Percentiles rank a stretch among this genome's conserved stretches.
These are phyloP conservation scores for Eupithecia pulchellata DNA, from an alignment of 2,888 invertebrate species.

Conservation along the genomic window DNA sequence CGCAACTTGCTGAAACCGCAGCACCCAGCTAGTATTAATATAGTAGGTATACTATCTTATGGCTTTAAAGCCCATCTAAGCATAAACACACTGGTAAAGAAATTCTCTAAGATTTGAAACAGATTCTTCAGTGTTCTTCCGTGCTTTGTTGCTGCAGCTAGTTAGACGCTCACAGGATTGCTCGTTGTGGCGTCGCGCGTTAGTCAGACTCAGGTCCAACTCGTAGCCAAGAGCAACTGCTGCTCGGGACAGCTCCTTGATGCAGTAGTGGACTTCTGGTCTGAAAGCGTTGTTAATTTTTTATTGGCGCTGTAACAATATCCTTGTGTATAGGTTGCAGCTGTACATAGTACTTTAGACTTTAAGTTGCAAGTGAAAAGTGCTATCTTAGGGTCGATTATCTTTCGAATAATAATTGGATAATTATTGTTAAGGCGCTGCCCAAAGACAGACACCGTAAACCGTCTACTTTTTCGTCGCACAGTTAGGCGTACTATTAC, in stretches of 20 bases:
- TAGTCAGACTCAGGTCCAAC: slow-evolving; percentile 74
- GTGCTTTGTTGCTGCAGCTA: slow-evolving; percentile 57
- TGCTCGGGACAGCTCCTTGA: slow-evolving; percentile 67
- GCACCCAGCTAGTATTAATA: too few species aligned
- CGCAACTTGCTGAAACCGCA: too few species aligned
- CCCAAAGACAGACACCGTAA: too few species aligned
- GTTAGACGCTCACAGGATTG: slow-evolving; percentile 73
- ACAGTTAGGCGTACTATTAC: too few species aligned
- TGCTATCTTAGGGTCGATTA: too few species aligned
- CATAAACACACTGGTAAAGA: slow-evolving; percentile 75
- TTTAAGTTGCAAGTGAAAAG: too few species aligned
- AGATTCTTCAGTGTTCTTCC: slow-evolving; percentile 59
- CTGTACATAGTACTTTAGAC: too few species aligned
- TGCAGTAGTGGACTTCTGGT: slow-evolving; percentile 57
- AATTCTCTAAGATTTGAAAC: slow-evolving; percentile 57
- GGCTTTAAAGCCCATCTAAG: slow-evolving; percentile 45
- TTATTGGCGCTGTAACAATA: neutral
- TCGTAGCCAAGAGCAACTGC: slow-evolving; percentile 75
- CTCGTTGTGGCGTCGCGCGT: slow-evolving; percentile 75
- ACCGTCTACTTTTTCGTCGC: too few species aligned
- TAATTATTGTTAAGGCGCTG: too few species aligned
- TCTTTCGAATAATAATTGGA: too few species aligned
- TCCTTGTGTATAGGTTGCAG: too few species aligned
- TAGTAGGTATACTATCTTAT: too few species aligned
- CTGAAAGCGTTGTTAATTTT: slow-evolving; percentile 46